phyloP scores from a whole-genome alignment of 2,797 vertebrate species.

The Florisuga fusca region DNA sequence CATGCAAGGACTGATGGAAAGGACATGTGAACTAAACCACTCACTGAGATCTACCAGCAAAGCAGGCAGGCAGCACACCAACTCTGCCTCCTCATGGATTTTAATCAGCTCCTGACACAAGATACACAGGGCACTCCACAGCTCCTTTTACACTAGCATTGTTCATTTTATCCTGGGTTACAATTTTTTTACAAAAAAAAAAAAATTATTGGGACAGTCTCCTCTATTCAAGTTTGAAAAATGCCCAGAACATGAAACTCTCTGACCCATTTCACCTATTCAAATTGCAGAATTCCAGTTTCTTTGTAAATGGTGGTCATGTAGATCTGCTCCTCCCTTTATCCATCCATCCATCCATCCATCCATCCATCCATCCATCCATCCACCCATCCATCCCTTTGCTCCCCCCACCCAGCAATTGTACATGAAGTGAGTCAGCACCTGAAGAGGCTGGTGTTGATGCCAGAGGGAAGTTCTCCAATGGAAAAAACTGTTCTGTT shows the following conservation, averaged over 20 bases:
- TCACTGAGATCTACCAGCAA: background rate
- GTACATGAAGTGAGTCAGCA: background rate
- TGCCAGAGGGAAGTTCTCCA: background rate
- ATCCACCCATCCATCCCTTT: background rate
- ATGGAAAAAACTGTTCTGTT: background rate
- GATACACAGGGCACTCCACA: background rate
- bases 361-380: too few relatives aligned
- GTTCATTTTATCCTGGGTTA: background rate
- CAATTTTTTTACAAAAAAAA: rapidly evolving
- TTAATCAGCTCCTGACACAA: background rate
- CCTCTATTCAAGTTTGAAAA: background rate
- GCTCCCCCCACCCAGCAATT: background rate
- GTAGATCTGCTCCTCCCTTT: background rate
- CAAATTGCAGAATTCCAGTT: background rate
- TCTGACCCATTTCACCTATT: background rate
- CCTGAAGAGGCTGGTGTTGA: background rate
- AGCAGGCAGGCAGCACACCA: background rate
- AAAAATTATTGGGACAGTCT: background rate
- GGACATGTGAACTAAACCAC: background rate
- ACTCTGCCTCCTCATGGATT: background rate
- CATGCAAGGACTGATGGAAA: background rate
- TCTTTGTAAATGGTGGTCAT: background rate
- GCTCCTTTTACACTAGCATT: background rate
- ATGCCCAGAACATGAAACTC: background rate
- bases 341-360: too few relatives aligned